Conservation (phyloP, 92 coral and sea anemone species). For the Porites evermanni region DNA sequence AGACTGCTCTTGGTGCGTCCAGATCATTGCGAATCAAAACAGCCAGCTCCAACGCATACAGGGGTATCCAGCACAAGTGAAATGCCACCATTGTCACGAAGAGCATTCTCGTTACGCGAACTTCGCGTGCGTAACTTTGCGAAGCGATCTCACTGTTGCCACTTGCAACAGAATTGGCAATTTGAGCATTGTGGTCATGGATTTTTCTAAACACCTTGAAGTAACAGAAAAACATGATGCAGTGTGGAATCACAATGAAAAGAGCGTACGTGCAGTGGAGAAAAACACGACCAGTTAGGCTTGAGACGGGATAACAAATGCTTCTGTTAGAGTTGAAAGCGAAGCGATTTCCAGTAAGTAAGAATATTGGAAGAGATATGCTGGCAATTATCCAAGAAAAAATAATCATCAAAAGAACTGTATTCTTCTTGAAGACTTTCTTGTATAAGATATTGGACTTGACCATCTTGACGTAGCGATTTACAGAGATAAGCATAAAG, state of each 20-base stretch:
- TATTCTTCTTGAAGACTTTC: background rate
- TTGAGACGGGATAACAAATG: background rate
- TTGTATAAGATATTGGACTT: background rate
- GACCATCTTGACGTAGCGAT: background rate
- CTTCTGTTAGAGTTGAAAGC: background rate
- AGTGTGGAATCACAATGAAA: background rate
- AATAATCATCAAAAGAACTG: background rate
- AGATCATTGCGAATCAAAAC: background rate
- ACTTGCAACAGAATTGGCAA: background rate
- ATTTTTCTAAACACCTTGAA: background rate
- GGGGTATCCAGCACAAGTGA: background rate
- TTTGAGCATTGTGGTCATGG: background rate
- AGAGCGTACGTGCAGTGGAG: background rate
- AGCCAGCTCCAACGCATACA: background rate
- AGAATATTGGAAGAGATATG: background rate
- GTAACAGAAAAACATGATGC: background rate
- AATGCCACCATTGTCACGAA: background rate
- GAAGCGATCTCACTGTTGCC: background rate
- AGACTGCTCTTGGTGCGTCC: background rate
- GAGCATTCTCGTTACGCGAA: background rate
- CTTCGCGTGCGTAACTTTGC: background rate
- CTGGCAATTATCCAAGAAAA: background rate
- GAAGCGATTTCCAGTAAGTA: background rate
- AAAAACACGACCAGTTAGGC: background rate
- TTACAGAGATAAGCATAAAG: background rate